Percentiles rank a stretch among this genome's conserved stretches.
phyloP scores from a whole-genome alignment of 2,797 vertebrate genomes.

The Babyrousa celebensis region DNA sequence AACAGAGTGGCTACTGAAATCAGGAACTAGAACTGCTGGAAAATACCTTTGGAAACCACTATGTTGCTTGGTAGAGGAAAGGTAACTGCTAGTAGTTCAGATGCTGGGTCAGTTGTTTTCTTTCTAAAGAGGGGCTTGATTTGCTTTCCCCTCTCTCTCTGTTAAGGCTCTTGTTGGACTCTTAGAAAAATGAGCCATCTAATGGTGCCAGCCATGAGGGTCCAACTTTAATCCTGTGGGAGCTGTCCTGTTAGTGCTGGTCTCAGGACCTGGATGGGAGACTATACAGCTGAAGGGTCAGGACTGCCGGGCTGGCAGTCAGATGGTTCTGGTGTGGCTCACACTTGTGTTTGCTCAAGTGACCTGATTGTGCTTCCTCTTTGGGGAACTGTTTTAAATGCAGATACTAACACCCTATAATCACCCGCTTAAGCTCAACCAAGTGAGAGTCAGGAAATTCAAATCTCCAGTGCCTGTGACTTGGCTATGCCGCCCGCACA shows the following conservation, averaged over 20 bases:
- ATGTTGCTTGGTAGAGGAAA: conserved; percentile 29
- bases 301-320: neutral
- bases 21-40: conserved; percentile 73
- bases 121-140: neutral
- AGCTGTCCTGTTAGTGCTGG: neutral
- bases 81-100: neutral
- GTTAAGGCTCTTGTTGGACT: neutral
- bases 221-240: neutral
- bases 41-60: conserved; percentile 80
- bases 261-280: neutral
- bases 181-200: neutral
- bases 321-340: neutral
- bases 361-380: conserved; percentile 58
- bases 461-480: neutral
- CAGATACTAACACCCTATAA: neutral
- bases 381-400: conserved; percentile 61
- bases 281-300: accelerated
- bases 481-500: neutral
- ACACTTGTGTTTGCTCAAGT: neutral
- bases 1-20: conserved; percentile 72
- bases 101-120: neutral
- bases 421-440: neutral
- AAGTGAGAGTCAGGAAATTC: conserved; percentile 62
- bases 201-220: neutral
- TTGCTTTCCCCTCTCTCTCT: neutral